A percentile compares a stretch with the other conserved stretches of the same genome.
These are phyloP conservation scores for Adineta ricciae DNA, from an alignment of 2,888 invertebrate species.

Conservation along the genomic window DNA sequence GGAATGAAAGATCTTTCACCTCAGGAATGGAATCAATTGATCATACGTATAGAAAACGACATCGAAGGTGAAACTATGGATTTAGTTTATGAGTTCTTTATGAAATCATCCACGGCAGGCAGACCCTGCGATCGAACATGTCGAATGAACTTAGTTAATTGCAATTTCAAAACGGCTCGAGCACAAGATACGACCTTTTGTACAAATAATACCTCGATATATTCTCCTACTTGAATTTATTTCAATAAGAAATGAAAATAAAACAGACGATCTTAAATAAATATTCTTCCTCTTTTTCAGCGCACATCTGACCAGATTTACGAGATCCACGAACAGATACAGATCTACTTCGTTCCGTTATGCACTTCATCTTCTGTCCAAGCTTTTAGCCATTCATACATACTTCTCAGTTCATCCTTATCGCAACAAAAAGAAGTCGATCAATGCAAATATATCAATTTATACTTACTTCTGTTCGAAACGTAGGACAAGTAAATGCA, in stretches of 20 bases:
- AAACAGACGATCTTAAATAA: no score
- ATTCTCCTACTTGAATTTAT: no score
- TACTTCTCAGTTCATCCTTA: not conserved
- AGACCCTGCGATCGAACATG: not conserved
- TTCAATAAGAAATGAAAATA: no score
- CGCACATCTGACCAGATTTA: not conserved
- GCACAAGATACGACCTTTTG: conserved; percentile 3
- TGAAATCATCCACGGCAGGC: not conserved
- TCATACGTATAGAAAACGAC: conserved; percentile 9
- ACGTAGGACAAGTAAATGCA: not conserved
- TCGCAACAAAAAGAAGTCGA: not conserved
- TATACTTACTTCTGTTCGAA: not conserved
- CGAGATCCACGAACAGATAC: not conserved
- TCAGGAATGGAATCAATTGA: conserved; percentile 27
- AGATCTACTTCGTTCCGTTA: not conserved
- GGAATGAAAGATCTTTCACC: conserved; percentile 27
- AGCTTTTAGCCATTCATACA: not conserved
- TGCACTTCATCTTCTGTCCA: not conserved
- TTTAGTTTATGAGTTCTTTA: not conserved
- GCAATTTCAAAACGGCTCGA: not conserved
- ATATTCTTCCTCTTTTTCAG: not conserved
- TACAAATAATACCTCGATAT: not conserved
- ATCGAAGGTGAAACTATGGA: conserved; percentile 2
- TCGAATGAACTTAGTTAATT: conserved; percentile 12
- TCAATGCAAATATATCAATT: not conserved